Conservation (phyloP, 2,113 vertebrate genomes). For the Rhineura floridana region DNA sequence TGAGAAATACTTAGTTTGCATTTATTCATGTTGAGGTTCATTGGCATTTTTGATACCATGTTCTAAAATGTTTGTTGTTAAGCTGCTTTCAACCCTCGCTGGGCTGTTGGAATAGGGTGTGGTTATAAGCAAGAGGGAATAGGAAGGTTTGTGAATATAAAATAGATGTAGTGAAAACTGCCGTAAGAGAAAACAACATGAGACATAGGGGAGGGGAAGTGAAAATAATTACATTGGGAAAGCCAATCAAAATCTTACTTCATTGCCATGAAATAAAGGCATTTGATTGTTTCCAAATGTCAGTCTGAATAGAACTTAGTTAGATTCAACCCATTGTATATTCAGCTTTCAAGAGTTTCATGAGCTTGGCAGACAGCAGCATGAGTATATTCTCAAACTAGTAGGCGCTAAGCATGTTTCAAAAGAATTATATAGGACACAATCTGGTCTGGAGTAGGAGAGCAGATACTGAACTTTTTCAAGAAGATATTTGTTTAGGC, state of each 20-base stretch:
- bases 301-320: no score
- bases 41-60: not conserved
- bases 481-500: not conserved
- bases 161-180: not conserved
- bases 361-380: not conserved
- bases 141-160: not conserved
- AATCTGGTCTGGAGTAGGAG: not conserved
- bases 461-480: not conserved
- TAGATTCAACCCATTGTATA: not conserved
- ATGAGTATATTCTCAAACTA: not conserved
- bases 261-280: not conserved
- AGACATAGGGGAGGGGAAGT: not conserved
- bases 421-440: not conserved
- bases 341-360: not conserved
- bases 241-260: not conserved
- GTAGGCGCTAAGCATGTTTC: not conserved
- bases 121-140: not conserved
- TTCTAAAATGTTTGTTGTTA: not conserved
- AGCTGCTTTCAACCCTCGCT: no score
- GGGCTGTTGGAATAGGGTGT: not conserved
- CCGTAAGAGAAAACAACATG: not conserved
- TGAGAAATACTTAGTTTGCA: not conserved
- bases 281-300: not conserved
- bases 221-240: not conserved
- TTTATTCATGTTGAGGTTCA: not conserved